Conservation (phyloP, 2,797 vertebrate species). For the Stomatorhinus walkeri region DNA sequence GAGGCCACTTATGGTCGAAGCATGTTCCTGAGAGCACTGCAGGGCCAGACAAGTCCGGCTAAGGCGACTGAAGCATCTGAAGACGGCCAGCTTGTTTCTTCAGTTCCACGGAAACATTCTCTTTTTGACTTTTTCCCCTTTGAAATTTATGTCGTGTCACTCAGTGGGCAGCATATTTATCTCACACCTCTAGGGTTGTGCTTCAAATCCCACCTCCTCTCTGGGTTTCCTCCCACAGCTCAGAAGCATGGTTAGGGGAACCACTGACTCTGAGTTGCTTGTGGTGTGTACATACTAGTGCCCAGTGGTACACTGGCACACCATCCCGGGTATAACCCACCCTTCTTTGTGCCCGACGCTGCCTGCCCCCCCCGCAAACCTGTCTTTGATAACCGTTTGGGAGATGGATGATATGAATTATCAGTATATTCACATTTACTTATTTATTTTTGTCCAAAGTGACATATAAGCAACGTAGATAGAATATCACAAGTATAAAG, state of each 20-base stretch:
- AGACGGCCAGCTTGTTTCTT: background rate
- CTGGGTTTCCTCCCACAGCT: background rate
- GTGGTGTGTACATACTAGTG: background rate
- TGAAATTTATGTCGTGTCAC: background rate
- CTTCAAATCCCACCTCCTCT: background rate
- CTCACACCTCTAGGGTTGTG: background rate
- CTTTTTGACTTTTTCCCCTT: background rate
- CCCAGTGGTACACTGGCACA: background rate
- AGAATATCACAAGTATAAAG: background rate
- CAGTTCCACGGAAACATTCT: background rate
- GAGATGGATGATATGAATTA: background rate
- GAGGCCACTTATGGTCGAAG: constrained; percentile 49
- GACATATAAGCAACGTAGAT: background rate
- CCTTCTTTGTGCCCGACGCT: background rate
- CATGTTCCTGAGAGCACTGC: background rate
- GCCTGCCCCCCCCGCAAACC: background rate
- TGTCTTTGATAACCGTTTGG: background rate
- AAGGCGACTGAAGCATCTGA: background rate
- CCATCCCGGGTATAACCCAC: background rate
- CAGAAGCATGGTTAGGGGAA: background rate
- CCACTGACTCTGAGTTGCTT: background rate
- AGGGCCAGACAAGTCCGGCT: background rate
- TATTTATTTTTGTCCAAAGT: background rate
- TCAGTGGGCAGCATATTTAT: background rate
- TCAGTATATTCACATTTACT: background rate